Base-by-base conservation (phyloP, 2,113 vertebrate species). In the Polypterus bichir region DNA sequence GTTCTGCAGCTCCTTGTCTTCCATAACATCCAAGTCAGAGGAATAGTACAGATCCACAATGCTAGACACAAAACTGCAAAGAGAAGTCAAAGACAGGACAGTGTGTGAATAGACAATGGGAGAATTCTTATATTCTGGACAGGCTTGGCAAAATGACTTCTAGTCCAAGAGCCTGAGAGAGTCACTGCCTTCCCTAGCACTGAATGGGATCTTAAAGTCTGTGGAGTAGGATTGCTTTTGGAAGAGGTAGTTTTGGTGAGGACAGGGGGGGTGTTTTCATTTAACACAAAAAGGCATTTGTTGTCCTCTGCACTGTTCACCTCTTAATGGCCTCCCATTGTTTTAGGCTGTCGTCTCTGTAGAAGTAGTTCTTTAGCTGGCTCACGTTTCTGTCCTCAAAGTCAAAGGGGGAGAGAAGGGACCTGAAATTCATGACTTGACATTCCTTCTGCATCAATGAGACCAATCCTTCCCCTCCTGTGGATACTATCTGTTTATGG, bases 1-100 rank as follows among this genome's bases (percentile, higher is more conserved):
- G 4, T 73, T 76, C 64, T 85, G 82, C n/a, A 85, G 76, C 70
- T 89, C 81, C 0, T 6, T 44, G 61, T 84, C 82, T 48, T 71
- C n/a, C 5, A 65, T 52, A 6, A 81, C 68, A 1, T 79, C 73
- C 0, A 5, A 27, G 53, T 86, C 74, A 0, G 73, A 70, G 3
- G 27, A 47, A 56, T 82, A 83, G 64, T 71, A 84, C 63, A 83
- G 53, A 7, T 3, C 52, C 4, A 83, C 58, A 3, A 83, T 75
- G 4, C 57, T 62, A 1, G 73, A 71, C 8, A 83, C 77, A 63
- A 79, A 86, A 48, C 81, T 86, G 27, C 52, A 9, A 27, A 27
- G 27, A 27, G 27, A 27, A 27, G 27, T 27, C 27, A 27, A 27
- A 27, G 27, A 27, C 27, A 27, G 27, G 27, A 27, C 27, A 27